phyloP scores from a whole-genome alignment of 2,113 vertebrate genomes.

The Entosphenus tridentatus region DNA sequence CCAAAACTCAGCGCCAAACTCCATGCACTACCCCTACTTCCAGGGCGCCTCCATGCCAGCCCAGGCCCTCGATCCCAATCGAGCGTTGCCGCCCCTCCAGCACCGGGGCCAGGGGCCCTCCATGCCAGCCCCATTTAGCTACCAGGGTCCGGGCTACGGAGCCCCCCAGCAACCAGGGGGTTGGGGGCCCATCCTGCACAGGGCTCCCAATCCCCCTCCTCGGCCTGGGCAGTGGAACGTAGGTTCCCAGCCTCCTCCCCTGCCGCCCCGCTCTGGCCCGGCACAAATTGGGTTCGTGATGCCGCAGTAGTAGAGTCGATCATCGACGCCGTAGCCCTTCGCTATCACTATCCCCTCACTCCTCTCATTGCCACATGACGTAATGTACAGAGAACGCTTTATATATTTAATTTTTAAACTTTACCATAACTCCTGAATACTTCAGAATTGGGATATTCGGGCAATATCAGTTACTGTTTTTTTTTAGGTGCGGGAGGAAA shows the following conservation, averaged over 20 bases:
- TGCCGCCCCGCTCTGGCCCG: constrained; percentile 3
- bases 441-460: no score
- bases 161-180: not conserved
- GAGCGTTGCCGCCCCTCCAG: not conserved
- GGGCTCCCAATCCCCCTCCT: not conserved
- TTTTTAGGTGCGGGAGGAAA: no score
- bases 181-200: not conserved
- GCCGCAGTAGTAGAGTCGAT: not conserved
- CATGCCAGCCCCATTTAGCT: not conserved
- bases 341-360: no score
- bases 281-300: not conserved
- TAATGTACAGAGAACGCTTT: no score
- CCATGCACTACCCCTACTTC: not conserved
- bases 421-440: no score
- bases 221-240: not conserved
- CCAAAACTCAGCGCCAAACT: constrained; percentile 16
- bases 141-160: not conserved
- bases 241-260: constrained; percentile 2
- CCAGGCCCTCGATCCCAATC: not conserved
- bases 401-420: no score
- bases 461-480: no score
- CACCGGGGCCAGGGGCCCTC: not conserved
- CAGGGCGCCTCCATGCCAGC: not conserved
- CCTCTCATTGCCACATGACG: no score
- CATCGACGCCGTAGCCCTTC: no score